Evolutionary conservation across 2,113 vertebrate species (phyloP).

Genomic region (Anseranas semipalmata): DNA sequence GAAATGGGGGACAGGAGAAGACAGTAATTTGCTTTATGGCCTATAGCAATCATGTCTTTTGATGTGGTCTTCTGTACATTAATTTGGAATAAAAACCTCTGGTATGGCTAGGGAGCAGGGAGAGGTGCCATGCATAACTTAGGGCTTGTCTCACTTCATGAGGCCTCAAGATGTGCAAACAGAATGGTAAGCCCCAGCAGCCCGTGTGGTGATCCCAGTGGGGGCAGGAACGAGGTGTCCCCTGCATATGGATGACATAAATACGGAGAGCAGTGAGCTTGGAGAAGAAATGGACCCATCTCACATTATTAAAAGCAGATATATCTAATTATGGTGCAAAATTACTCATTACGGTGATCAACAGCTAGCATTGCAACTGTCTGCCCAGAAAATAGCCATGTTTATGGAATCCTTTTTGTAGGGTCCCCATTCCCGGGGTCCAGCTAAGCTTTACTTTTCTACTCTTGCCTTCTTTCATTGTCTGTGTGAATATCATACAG

Average conservation of each 20-base stretch:
- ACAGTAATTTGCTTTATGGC: background rate
- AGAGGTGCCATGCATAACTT: background rate
- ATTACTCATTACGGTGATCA: background rate
- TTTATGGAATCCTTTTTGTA: background rate
- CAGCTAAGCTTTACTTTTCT: background rate
- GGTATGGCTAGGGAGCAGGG: background rate
- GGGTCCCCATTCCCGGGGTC: background rate
- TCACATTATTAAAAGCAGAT: background rate
- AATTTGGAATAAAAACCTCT: background rate
- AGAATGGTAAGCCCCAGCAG: background rate
- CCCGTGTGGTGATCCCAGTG: fast-evolving
- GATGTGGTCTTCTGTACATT: background rate
- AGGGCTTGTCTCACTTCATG: fast-evolving
- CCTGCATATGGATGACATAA: background rate
- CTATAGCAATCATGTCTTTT: background rate
- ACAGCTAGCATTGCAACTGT: background rate
- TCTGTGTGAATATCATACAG: background rate
- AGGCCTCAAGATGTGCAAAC: background rate
- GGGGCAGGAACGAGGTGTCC: background rate
- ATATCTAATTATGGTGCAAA: background rate
- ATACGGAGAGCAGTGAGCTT: background rate
- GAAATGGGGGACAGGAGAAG: background rate
- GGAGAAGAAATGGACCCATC: background rate
- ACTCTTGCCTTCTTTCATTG: background rate
- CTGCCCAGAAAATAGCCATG: background rate